These are phyloP conservation scores for Leptinotarsa juncta DNA, from an alignment of 2,888 invertebrate species.

Conservation along the genomic window DNA sequence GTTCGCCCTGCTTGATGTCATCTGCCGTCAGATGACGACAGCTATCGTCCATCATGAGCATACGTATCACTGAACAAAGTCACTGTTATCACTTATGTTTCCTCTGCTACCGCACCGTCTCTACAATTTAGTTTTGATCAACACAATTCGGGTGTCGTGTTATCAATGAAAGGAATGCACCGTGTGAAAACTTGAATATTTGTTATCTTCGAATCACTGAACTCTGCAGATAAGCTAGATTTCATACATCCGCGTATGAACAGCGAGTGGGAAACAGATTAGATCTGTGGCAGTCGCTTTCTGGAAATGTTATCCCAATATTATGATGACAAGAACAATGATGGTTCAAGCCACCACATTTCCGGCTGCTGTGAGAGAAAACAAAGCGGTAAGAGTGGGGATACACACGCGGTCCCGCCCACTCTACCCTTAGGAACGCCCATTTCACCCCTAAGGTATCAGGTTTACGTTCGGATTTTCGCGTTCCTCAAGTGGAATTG, in stretches of 20 bases:
- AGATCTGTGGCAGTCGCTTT: conserved; percentile 48
- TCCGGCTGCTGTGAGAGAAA: conserved; percentile 66
- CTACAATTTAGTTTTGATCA: neutral
- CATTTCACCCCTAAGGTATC: conserved; percentile 59
- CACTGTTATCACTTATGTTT: conserved; percentile 2
- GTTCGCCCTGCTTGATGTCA: conserved; percentile 42
- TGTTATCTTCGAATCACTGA: conserved; percentile 12
- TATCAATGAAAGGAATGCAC: conserved; percentile 6
- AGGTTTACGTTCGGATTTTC: conserved; percentile 62
- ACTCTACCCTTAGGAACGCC: conserved; percentile 64
- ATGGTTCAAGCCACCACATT: conserved; percentile 67
- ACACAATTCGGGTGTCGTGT: neutral
- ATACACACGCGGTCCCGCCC: conserved; percentile 53
- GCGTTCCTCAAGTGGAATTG: conserved; percentile 52
- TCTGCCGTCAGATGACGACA: conserved; percentile 54
- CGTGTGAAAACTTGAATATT: neutral
- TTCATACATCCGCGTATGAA: conserved; percentile 14
- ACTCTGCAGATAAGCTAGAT: conserved; percentile 16
- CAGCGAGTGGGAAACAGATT: conserved; percentile 47
- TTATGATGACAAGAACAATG: conserved; percentile 67
- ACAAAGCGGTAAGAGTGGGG: conserved; percentile 64
- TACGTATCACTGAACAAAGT: conserved; percentile 36
- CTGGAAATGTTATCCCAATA: conserved; percentile 66
- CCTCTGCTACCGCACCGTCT: conserved; percentile 1
- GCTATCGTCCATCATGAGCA: conserved; percentile 61